Evolutionary conservation across 1,140 invertebrate species (phyloP).

Genomic region (Habropoda laboriosa): DNA sequence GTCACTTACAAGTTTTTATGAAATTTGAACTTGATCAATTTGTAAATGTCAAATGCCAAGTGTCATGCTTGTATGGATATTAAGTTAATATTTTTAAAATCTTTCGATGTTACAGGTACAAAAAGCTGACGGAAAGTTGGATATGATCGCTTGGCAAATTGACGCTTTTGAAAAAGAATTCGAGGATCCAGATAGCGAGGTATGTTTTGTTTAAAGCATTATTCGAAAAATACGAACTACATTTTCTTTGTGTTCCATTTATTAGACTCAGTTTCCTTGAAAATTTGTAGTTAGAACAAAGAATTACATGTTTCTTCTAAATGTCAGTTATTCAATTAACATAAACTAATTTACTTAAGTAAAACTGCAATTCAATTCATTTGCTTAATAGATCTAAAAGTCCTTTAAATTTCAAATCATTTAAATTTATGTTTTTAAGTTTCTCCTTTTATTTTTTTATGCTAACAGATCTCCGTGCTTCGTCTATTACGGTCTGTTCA

Average conservation of each 20-base stretch:
- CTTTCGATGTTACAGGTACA: slow-evolving; percentile 68
- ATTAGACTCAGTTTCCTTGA: neutral
- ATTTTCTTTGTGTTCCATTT: neutral
- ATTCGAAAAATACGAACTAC: neutral
- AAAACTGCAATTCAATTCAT: slow-evolving; percentile 12
- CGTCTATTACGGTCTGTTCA: slow-evolving; percentile 83
- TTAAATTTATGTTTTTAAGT: neutral
- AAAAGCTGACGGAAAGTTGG: slow-evolving; percentile 78
- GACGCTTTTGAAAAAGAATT: slow-evolving; percentile 80
- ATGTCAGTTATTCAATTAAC: neutral
- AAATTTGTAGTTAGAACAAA: neutral
- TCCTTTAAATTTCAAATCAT: no score
- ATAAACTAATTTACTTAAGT: neutral
- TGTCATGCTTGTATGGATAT: neutral
- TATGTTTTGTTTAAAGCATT: slow-evolving; percentile 39
- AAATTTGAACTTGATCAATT: slow-evolving; percentile 6
- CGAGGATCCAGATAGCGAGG: slow-evolving; percentile 76
- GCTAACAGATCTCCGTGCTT: slow-evolving; percentile 80
- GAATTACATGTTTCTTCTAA: neutral
- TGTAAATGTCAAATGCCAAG: slow-evolving; percentile 13
- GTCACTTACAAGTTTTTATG: neutral
- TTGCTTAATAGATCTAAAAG: neutral
- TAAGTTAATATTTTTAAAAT: slow-evolving; percentile 30
- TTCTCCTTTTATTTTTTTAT: slow-evolving; percentile 48
- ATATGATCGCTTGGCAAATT: slow-evolving; percentile 80